A percentile compares a stretch with the other conserved stretches of the same genome.
phyloP scores from a whole-genome alignment of 2,797 vertebrate species.

The Gallinago solitaria region DNA sequence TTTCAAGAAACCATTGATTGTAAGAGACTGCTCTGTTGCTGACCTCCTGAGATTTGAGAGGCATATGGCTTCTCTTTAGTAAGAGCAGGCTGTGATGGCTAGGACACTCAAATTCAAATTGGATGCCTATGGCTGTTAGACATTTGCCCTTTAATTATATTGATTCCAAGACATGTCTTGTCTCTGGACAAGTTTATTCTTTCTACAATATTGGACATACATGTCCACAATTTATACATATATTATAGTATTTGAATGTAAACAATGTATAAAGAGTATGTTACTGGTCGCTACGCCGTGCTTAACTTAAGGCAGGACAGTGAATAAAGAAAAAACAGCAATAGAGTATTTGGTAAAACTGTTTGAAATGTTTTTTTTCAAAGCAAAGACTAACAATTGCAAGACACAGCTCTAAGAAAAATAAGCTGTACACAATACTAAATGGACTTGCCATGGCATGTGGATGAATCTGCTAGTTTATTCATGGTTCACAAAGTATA shows the following conservation, averaged over 20 bases:
- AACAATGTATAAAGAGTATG: rapidly evolving
- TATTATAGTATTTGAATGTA: background rate
- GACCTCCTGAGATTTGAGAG: background rate
- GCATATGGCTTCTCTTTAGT: background rate
- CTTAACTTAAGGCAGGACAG: background rate
- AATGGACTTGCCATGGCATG: background rate
- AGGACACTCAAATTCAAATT: background rate
- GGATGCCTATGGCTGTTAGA: background rate
- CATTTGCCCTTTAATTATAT: background rate
- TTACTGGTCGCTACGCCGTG: background rate
- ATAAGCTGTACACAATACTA: background rate
- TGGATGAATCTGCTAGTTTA: background rate
- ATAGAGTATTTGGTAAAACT: background rate
- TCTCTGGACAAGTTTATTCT: background rate
- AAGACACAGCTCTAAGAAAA: background rate
- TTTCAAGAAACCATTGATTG: background rate
- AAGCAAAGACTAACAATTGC: background rate
- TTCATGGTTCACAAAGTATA: background rate
- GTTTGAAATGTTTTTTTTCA: background rate
- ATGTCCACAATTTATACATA: background rate
- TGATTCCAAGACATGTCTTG: background rate
- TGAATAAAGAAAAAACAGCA: background rate
- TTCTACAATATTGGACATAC: background rate
- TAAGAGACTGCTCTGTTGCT: background rate
- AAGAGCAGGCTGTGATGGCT: background rate